These are phyloP conservation scores for Linnaemya vulpina DNA, from an alignment of 2,888 invertebrate species.

Conservation along the genomic window DNA sequence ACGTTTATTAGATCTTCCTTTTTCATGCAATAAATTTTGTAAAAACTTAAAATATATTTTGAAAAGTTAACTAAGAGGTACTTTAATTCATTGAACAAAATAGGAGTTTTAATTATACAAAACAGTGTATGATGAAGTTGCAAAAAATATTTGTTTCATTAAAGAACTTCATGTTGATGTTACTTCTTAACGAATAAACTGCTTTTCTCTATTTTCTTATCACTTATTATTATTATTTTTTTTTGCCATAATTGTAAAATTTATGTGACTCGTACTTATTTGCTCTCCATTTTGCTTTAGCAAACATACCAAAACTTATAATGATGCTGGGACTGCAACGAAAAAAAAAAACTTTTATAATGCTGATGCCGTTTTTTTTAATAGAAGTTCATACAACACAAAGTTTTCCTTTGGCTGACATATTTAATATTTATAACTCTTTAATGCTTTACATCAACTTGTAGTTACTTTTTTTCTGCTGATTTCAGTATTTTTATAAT, in stretches of 20 bases:
- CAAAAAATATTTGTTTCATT: neutral
- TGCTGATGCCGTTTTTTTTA: neutral
- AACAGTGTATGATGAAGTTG: neutral
- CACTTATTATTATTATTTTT: constrained; percentile 6
- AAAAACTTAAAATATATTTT: too few relatives aligned
- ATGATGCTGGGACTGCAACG: constrained; percentile 34
- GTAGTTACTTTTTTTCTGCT: constrained; percentile 3
- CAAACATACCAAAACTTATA: constrained; percentile 31
- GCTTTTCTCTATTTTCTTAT: neutral
- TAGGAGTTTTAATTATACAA: too few relatives aligned
- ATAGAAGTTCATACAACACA: neutral
- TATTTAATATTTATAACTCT: constrained; percentile 46
- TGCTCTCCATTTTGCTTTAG: neutral
- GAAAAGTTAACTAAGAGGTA: too few relatives aligned
- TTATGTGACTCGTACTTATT: constrained; percentile 3
- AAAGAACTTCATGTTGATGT: neutral
- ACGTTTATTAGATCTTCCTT: too few relatives aligned
- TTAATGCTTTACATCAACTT: constrained; percentile 25
- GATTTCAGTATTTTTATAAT: constrained; percentile 15
- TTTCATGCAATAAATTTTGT: too few relatives aligned
- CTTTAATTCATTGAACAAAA: too few relatives aligned
- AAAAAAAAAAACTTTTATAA: constrained; percentile 10
- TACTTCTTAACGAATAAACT: neutral
- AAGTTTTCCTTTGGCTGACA: constrained; percentile 48
- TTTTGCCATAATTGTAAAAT: constrained; percentile 40